Percentiles rank a stretch among this genome's conserved stretches.
Conservation (phyloP, 2,888 invertebrate genomes). For the Lathronympha strigana region DNA sequence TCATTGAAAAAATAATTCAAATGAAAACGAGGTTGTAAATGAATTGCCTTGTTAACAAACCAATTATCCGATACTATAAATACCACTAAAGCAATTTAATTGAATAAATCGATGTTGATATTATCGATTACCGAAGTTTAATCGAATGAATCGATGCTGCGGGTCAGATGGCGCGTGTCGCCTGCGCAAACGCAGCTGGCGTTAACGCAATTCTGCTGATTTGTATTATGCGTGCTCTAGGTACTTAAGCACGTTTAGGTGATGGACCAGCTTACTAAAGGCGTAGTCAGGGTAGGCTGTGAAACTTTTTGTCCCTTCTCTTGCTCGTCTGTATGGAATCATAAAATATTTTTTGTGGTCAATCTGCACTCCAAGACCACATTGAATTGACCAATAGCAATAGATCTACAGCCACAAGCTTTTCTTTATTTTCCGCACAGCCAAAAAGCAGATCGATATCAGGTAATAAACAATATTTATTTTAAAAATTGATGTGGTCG, state of each 20-base stretch:
- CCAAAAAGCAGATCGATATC: too few species aligned
- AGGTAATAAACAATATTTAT: too few species aligned
- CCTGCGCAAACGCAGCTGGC: conserved; percentile 19
- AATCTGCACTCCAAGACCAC: too few species aligned
- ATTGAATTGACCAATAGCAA: too few species aligned
- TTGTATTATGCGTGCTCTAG: conserved; percentile 3
- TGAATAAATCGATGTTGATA: conserved; percentile 19
- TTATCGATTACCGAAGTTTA: conserved; percentile 15
- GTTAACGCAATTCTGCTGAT: conserved; percentile 10
- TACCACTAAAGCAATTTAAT: background rate
- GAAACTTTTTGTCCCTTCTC: too few species aligned
- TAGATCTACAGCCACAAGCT: too few species aligned
- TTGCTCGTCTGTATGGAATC: too few species aligned
- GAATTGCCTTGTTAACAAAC: conserved; percentile 5
- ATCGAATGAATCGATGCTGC: conserved; percentile 26
- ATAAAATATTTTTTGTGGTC: too few species aligned
- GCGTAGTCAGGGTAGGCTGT: too few species aligned
- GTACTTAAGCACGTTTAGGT: too few species aligned
- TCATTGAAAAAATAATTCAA: background rate
- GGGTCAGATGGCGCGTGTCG: conserved; percentile 12
- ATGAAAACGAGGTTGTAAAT: background rate
- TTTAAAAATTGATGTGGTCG: too few species aligned
- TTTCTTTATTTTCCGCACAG: too few species aligned
- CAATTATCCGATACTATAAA: background rate
- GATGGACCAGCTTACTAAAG: background rate